Evolutionary conservation across 1,140 invertebrate species (phyloP).

Genomic region (Drosophila miranda): DNA sequence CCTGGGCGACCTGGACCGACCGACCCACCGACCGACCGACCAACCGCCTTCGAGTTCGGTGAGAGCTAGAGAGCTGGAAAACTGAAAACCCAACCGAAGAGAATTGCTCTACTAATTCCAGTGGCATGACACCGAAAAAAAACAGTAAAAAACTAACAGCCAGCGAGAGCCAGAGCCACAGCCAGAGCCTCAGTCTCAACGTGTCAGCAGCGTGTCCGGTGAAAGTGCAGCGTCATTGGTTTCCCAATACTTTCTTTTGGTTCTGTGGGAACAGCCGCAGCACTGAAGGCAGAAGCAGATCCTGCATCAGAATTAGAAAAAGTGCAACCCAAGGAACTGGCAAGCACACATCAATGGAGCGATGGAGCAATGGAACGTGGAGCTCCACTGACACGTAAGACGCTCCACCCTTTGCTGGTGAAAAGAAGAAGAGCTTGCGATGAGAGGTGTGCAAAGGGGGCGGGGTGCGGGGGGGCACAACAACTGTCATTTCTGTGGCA

Average conservation of each 20-base stretch:
- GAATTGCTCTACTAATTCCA: conserved; percentile 37
- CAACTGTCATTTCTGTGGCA: too few species aligned
- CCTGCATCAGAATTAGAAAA: neutral
- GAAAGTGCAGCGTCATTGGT: conserved; percentile 63
- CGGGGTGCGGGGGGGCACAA: too few species aligned
- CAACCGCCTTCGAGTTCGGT: conserved; percentile 5
- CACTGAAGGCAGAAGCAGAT: neutral
- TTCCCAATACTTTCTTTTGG: conserved; percentile 12
- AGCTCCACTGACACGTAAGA: conserved; percentile 23
- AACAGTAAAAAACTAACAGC: neutral
- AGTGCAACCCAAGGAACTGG: conserved; percentile 6
- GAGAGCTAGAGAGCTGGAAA: conserved; percentile 3
- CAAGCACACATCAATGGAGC: conserved; percentile 17
- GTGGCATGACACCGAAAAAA: conserved; percentile 31
- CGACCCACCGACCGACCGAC: conserved; percentile 2
- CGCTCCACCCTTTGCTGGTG: too few species aligned
- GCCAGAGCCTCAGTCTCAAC: conserved; percentile 13
- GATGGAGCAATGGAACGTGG: neutral
- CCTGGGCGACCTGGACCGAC: conserved; percentile 4
- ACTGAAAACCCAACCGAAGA: conserved; percentile 1
- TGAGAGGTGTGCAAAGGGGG: too few species aligned
- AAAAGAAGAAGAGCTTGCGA: too few species aligned
- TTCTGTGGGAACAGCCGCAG: conserved; percentile 29
- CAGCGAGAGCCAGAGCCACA: conserved; percentile 6
- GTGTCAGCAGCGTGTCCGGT: conserved; percentile 22